Conservation (phyloP, 37 sponge, comb jelly and placozoan genomes). For the Haliclona indistincta region DNA sequence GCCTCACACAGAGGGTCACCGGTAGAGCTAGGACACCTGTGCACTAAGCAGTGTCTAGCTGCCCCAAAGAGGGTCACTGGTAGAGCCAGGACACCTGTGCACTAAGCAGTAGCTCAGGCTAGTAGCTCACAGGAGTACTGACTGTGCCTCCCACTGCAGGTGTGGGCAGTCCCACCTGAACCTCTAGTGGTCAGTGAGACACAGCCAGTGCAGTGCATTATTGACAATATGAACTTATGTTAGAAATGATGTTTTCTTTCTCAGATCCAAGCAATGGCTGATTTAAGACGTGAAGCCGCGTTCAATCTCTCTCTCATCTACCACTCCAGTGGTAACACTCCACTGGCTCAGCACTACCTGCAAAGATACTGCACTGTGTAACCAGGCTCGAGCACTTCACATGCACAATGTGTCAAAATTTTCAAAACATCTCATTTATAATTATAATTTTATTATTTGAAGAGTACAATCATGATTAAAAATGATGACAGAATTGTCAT, state of each 20-base stretch:
- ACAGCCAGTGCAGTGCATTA: too few species aligned
- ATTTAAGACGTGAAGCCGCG: slow-evolving; percentile 75
- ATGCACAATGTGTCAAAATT: not conserved
- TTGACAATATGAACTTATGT: not conserved
- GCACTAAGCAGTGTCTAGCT: too few species aligned
- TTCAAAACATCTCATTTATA: not conserved
- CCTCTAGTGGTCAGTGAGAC: too few species aligned
- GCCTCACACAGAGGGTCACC: too few species aligned
- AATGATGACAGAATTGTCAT: not conserved
- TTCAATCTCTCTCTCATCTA: slow-evolving; percentile 87
- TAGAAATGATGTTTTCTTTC: not conserved
- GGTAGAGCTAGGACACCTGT: too few species aligned
- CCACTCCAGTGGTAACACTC: slow-evolving; percentile 50
- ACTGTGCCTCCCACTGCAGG: too few species aligned
- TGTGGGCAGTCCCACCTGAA: too few species aligned
- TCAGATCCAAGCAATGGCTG: slow-evolving; percentile 8
- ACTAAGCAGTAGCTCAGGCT: too few species aligned
- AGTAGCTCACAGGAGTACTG: too few species aligned
- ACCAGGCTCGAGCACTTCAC: not conserved
- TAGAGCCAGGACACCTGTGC: too few species aligned
- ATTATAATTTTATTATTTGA: too few species aligned
- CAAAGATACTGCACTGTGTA: slow-evolving; percentile 62
- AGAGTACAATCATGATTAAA: not conserved
- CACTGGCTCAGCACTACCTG: slow-evolving; percentile 60
- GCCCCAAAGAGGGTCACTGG: too few species aligned